A percentile compares a stretch with the other conserved stretches of the same genome.
These are phyloP conservation scores for Ascidia mentula DNA, from an alignment of 23 tunicate species.

Conservation along the genomic window DNA sequence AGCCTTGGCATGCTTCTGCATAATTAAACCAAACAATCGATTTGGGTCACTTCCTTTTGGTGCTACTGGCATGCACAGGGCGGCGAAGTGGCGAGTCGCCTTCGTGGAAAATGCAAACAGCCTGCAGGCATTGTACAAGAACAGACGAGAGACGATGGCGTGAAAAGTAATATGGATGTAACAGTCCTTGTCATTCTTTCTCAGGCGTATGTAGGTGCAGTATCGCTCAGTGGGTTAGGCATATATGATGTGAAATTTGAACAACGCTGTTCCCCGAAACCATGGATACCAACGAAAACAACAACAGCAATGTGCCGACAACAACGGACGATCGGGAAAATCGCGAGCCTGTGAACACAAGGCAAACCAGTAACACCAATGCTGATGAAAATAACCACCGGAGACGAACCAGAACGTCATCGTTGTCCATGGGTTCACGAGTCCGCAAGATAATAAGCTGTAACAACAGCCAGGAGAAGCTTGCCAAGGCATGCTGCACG, in stretches of 20 bases:
- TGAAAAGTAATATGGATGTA: neutral
- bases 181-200: no score
- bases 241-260: neutral
- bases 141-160: neutral
- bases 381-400: neutral
- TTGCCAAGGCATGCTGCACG: conserved; percentile 30
- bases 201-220: no score
- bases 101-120: neutral
- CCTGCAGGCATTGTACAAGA: neutral
- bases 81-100: neutral
- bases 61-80: neutral
- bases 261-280: neutral
- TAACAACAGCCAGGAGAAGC: conserved; percentile 13
- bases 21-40: conserved; percentile 8
- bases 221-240: no score
- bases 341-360: neutral
- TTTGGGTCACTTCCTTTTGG: conserved; percentile 7
- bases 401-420: neutral
- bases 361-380: neutral
- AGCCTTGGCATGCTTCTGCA: neutral
- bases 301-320: neutral
- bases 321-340: neutral
- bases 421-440: neutral
- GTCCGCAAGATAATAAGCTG: neutral
- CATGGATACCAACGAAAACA: neutral